These are phyloP conservation scores for Paraplagusia blochii DNA, from an alignment of 2,113 vertebrate species.

Conservation along the genomic window DNA sequence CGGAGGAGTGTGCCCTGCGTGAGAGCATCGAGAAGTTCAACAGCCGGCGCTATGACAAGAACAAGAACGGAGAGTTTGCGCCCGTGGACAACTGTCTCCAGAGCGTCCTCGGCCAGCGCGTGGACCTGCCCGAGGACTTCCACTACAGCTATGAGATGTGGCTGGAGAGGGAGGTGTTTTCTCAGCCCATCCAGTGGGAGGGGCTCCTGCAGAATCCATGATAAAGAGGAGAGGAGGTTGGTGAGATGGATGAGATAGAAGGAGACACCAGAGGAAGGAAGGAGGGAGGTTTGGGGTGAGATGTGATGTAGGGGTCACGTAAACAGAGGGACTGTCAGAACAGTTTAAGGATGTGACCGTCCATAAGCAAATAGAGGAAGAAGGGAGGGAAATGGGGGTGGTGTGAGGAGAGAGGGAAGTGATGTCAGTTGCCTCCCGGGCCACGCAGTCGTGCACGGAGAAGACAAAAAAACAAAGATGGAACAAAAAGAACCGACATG, in stretches of 20 bases:
- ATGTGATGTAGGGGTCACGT: background rate
- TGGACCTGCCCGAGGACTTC: constrained; percentile 92
- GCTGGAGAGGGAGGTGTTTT: constrained; percentile 96
- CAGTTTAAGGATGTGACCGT: background rate
- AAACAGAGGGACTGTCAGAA: background rate
- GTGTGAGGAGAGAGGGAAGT: background rate
- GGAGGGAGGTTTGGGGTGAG: too few species aligned
- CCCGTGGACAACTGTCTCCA: constrained; percentile 97
- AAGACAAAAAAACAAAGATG: constrained; percentile 1
- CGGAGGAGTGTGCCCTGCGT: constrained; percentile 92
- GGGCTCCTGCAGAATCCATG: constrained; percentile 83
- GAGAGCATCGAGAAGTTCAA: constrained; percentile 96
- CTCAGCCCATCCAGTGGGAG: constrained; percentile 96
- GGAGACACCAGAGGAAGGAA: background rate
- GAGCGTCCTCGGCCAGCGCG: constrained; percentile 89
- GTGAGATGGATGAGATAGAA: too few species aligned
- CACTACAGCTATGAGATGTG: constrained; percentile 94
- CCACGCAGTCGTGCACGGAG: background rate
- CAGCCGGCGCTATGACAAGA: constrained; percentile 85
- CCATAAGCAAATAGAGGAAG: background rate
- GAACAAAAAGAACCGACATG: constrained; percentile 20
- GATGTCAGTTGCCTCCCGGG: background rate
- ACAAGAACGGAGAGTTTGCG: constrained; percentile 83
- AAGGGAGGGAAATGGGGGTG: background rate
- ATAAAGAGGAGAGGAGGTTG: background rate